These are phyloP conservation scores for Ceratosolen fusciceps DNA, from an alignment of 1,140 invertebrate genomes.

Conservation along the genomic window DNA sequence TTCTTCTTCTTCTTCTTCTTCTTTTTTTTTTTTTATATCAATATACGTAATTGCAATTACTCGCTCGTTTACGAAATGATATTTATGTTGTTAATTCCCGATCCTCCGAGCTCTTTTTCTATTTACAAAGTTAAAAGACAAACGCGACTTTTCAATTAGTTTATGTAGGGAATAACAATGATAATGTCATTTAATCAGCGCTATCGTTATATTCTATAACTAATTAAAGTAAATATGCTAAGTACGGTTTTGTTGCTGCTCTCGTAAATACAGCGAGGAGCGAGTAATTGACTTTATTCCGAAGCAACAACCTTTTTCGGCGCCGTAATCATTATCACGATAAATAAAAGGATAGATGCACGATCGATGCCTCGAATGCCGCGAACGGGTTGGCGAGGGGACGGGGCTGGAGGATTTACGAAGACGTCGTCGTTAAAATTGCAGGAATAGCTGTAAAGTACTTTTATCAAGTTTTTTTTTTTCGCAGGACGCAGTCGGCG, in stretches of 20 bases:
- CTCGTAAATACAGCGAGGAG: conserved; percentile 1
- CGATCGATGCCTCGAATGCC: no score
- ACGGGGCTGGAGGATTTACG: no score
- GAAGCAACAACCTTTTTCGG: neutral
- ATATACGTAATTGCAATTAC: neutral
- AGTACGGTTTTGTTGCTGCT: neutral
- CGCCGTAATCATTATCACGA: no score
- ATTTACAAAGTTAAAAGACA: neutral
- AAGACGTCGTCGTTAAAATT: no score
- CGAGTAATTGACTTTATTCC: conserved; percentile 5
- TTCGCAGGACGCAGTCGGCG: no score
- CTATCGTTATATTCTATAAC: neutral
- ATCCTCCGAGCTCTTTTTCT: neutral
- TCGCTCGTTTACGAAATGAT: neutral
- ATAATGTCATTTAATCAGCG: neutral
- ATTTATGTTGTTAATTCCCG: neutral
- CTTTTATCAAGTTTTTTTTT: no score
- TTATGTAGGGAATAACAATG: neutral
- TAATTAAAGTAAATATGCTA: conserved; percentile 21
- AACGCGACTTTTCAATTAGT: conserved; percentile 5
- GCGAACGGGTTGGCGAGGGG: no score
- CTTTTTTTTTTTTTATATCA: no score
- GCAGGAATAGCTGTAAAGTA: no score
- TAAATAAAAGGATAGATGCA: no score
- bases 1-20: neutral